Evolutionary conservation across 2,113 vertebrate genomes (phyloP).

Genomic region (Silurus meridionalis): DNA sequence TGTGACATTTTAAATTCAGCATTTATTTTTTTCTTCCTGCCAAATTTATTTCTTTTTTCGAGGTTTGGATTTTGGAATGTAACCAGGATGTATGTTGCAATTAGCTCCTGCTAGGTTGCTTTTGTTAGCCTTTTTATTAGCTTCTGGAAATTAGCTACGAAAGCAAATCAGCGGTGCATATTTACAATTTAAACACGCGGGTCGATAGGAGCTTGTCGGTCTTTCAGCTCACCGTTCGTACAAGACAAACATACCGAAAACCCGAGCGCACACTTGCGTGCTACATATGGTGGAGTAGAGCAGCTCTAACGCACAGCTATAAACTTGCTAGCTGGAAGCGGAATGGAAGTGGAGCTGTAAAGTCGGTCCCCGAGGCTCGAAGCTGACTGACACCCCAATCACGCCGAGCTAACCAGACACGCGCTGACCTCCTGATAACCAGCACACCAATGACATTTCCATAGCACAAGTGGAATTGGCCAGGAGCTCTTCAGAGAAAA

Average conservation of each 20-base stretch:
- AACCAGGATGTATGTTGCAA: background rate
- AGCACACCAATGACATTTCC: conserved; percentile 43
- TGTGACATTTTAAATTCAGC: background rate
- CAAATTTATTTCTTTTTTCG: background rate
- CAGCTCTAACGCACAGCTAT: background rate
- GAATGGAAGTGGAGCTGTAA: background rate
- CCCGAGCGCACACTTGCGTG: background rate
- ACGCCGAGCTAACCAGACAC: conserved; percentile 30
- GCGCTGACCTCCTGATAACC: conserved; percentile 38
- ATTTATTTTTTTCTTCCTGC: background rate
- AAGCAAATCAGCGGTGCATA: background rate
- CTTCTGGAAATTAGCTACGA: background rate
- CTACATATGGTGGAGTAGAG: background rate
- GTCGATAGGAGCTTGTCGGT: background rate
- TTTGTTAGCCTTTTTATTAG: background rate
- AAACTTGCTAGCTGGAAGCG: background rate
- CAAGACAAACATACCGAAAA: background rate
- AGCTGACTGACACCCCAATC: conserved; percentile 46
- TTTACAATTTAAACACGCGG: background rate
- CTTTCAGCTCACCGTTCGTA: background rate
- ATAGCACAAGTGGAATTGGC: conserved; percentile 42
- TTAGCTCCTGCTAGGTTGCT: background rate
- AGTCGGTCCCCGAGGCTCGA: conserved; percentile 15
- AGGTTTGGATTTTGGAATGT: background rate
- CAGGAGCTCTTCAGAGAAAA: conserved; percentile 38